phyloP scores from a whole-genome alignment of 1,140 invertebrate species.

The Pantala flavescens region DNA sequence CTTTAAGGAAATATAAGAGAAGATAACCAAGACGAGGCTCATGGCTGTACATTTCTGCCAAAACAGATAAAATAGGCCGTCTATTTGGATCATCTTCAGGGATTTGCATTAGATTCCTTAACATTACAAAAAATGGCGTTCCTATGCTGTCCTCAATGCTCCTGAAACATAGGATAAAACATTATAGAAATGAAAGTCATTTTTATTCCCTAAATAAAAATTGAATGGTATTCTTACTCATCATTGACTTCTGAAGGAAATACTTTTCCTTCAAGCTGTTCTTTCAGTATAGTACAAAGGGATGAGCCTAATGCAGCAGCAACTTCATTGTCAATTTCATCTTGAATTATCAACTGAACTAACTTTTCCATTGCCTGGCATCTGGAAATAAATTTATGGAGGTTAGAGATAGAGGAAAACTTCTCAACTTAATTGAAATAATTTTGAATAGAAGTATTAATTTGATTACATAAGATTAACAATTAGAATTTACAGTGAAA shows the following conservation, averaged over 20 bases:
- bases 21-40: slow-evolving; percentile 71
- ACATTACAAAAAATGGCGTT: slow-evolving; percentile 69
- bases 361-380: slow-evolving; percentile 62
- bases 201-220: neutral
- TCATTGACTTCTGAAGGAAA: slow-evolving; percentile 41
- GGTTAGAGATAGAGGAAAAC: too few relatives aligned
- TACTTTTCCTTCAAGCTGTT: slow-evolving; percentile 40
- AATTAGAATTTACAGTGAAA: too few relatives aligned
- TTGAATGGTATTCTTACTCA: slow-evolving; percentile 34
- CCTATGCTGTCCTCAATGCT: slow-evolving; percentile 63
- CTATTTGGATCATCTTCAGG: slow-evolving; percentile 63
- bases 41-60: slow-evolving; percentile 61
- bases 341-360: slow-evolving; percentile 52
- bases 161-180: slow-evolving; percentile 38
- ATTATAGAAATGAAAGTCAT: slow-evolving; percentile 3
- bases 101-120: slow-evolving; percentile 58
- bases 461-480: too few relatives aligned
- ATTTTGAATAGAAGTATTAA: too few relatives aligned
- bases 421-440: slow-evolving; percentile 23
- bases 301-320: slow-evolving; percentile 40
- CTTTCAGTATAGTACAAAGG: slow-evolving; percentile 39
- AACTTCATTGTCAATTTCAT: slow-evolving; percentile 52
- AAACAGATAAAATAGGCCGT: slow-evolving; percentile 57
- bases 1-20: slow-evolving; percentile 77
- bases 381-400: slow-evolving; percentile 24